Percentiles rank a stretch among this genome's conserved stretches.
These are phyloP conservation scores for Drosophila neotestacea DNA, from an alignment of 2,888 invertebrate genomes.

Conservation along the genomic window DNA sequence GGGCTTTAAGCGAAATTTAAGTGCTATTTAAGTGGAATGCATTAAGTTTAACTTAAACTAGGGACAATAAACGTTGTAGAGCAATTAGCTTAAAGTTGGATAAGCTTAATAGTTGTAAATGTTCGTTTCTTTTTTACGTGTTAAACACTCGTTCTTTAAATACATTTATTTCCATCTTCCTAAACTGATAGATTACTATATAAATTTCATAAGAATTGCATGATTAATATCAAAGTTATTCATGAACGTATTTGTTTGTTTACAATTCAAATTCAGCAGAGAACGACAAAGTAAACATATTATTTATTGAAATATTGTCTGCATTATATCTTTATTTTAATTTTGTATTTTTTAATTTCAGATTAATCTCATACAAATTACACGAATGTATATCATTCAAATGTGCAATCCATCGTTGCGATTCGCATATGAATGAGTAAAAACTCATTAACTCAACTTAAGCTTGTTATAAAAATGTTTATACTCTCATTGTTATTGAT, in stretches of 20 bases:
- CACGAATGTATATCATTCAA: conserved; percentile 20
- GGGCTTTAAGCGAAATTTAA: conserved; percentile 17
- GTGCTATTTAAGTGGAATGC: conserved; percentile 15
- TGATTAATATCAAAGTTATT: conserved; percentile 5
- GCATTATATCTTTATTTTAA: conserved; percentile 1
- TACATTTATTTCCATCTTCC: too few species aligned
- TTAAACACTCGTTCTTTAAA: too few species aligned
- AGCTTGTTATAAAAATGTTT: conserved; percentile 60
- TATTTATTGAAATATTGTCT: conserved; percentile 11
- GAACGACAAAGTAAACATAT: conserved; percentile 18
- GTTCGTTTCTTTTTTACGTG: background rate
- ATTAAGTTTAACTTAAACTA: background rate
- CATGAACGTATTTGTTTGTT: background rate
- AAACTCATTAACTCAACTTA: conserved; percentile 59
- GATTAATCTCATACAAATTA: conserved; percentile 36
- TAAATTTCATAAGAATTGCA: background rate
- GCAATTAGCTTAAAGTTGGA: too few species aligned
- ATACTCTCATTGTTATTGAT: conserved; percentile 13
- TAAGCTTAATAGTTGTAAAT: background rate
- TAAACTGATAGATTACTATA: too few species aligned
- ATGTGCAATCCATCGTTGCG: conserved; percentile 31
- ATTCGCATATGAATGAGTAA: conserved; percentile 35
- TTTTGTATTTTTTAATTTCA: conserved; percentile 10
- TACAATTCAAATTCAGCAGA: background rate
- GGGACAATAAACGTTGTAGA: background rate